Percentiles rank a stretch among this genome's conserved stretches.
These are phyloP conservation scores for Macaria liturata DNA, from an alignment of 2,888 invertebrate genomes.

Conservation along the genomic window DNA sequence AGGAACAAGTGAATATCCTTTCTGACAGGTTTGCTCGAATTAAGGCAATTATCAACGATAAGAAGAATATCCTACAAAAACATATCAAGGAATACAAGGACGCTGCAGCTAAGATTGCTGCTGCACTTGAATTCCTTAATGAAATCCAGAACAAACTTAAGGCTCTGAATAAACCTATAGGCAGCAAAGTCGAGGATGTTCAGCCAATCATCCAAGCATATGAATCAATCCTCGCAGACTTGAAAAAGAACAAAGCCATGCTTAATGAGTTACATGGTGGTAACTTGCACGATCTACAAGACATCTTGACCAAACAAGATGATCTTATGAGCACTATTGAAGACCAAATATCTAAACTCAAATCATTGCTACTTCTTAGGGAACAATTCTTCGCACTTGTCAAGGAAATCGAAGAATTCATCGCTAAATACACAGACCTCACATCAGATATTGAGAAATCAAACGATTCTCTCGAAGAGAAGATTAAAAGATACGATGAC, in stretches of 20 bases:
- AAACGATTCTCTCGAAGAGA: constrained; percentile 91
- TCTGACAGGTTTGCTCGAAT: constrained; percentile 91
- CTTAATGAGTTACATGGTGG: constrained; percentile 90
- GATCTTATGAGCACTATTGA: constrained; percentile 93
- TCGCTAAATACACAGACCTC: constrained; percentile 93
- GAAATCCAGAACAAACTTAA: constrained; percentile 93
- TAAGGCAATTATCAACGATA: constrained; percentile 89
- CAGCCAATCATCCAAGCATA: constrained; percentile 91
- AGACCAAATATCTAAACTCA: constrained; percentile 91
- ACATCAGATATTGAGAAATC: constrained; percentile 93
- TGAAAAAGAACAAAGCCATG: constrained; percentile 91
- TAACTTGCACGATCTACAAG: constrained; percentile 90
- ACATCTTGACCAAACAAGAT: constrained; percentile 91
- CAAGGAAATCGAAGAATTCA: constrained; percentile 94
- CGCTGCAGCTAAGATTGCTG: constrained; percentile 90
- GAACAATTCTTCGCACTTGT: constrained; percentile 95
- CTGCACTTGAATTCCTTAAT: constrained; percentile 90
- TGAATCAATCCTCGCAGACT: constrained; percentile 89
- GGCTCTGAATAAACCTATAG: constrained; percentile 92
- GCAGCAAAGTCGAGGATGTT: constrained; percentile 94
- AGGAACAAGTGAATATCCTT: constrained; percentile 90
- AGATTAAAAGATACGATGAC: constrained; percentile 93
- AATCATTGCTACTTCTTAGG: constrained; percentile 90
- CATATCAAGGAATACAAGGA: constrained; percentile 92
- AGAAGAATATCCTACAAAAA: constrained; percentile 88